Base-by-base conservation (phyloP, 37 sponge, comb jelly and placozoan genomes). In the Sycon ciliatum region DNA sequence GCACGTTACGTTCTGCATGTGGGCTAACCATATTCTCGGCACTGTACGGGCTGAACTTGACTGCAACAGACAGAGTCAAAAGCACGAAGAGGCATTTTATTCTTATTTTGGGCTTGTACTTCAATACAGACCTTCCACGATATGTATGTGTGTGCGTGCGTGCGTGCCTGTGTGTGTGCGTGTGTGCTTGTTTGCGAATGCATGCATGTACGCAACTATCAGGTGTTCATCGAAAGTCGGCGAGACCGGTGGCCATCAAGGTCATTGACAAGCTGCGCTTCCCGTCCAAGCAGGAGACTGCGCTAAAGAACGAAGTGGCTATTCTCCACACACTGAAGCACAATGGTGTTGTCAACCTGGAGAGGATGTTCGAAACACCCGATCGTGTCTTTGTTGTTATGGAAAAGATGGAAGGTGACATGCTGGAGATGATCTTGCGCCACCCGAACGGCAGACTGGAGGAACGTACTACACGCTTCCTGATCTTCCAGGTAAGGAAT, bases 351-450 rank as follows among this genome's bases (percentile, higher is more conserved):
- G 83, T 93, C 53, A 73, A 28, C 32, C 71, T 93, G 66, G 90
- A 86, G 49, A 82, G 85, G 30, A 88, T 93, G 94, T 93, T 89
- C 63, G 94, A 93, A 58, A 85, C 89, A 34, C 86, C 89, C 64
- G 90, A 89, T 38, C 36, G 91, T 89, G 85, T 95, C 56, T 91
- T 93, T 73, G 92, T 95, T 35, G 91, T 91, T n/a, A 95, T 95
- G 98, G 98, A 95, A 85, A 88, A 91, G 80, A 90, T 95, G 91
- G 81, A 91, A 58, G 84, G 90, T 32, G 98, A 95, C 85, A 95
- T 95, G 98, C 72, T 95, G 77, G 98, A 95, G 80, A 88, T 95
- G 86, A 91, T 95, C 32, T 78, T 95, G 35, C 81, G 81, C 1
- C 53, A 79, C 7, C n/a, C n/a, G n/a, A n/a, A n/a, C n/a, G 86